These are phyloP conservation scores for Heliconius aoede DNA, from an alignment of 2,888 invertebrate genomes.

Conservation along the genomic window DNA sequence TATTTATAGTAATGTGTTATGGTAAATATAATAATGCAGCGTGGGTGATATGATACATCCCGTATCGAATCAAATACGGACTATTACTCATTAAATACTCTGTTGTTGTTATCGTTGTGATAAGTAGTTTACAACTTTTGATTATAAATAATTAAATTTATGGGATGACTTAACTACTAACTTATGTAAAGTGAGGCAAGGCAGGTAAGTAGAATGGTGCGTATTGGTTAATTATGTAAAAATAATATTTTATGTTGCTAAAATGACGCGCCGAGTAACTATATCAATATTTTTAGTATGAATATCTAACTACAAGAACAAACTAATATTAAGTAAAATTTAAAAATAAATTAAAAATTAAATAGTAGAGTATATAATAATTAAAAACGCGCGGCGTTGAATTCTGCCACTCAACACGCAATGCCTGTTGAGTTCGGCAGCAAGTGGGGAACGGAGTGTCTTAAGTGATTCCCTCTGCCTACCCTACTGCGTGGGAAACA, in stretches of 20 bases:
- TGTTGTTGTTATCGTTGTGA: conserved; percentile 52
- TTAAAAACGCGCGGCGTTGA: too few relatives aligned
- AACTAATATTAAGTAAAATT: too few relatives aligned
- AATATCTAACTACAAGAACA: too few relatives aligned
- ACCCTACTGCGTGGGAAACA: too few relatives aligned
- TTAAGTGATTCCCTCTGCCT: too few relatives aligned
- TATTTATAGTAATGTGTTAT: conserved; percentile 78
- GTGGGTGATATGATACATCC: conserved; percentile 67
- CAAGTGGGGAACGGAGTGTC: too few relatives aligned
- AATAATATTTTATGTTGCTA: not conserved
- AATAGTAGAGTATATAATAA: too few relatives aligned
- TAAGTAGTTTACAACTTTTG: conserved; percentile 16
- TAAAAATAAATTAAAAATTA: too few relatives aligned
- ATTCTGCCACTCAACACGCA: too few relatives aligned
- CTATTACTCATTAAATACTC: conserved; percentile 60
- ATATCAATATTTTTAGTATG: not conserved
- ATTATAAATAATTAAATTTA: conserved; percentile 12
- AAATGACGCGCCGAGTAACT: not conserved
- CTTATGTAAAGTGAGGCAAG: too few relatives aligned
- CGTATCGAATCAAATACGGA: conserved; percentile 55
- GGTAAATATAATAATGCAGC: conserved; percentile 69
- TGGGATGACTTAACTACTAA: conserved; percentile 15
- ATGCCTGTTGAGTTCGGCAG: too few relatives aligned
- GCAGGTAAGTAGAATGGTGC: not conserved
- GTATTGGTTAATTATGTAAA: not conserved